Base-by-base conservation (phyloP, 2,888 invertebrate species). In the Rotaria sp. region DNA sequence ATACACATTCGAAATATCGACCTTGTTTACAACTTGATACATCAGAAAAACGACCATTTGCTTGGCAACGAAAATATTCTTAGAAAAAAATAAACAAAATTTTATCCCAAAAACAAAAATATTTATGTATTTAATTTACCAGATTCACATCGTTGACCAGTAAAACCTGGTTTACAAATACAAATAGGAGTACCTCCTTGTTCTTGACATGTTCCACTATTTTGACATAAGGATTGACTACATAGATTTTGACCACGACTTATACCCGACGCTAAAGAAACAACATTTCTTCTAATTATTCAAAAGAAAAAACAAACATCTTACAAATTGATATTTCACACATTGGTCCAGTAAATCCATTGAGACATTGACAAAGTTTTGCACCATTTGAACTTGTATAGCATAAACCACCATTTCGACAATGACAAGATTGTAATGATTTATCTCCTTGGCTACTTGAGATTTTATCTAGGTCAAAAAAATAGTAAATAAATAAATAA, bases 1-100 rank as follows among this genome's bases (percentile, higher is more conserved):
- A 87, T 55, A 87, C 87, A 85, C 87, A 87, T 85, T 87, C 87
- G 24, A 87, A 84, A 84, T 87, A 87, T 74, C 84, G 74, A 48
- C 87, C 87, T 50, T 50, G 84, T n/a, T 55, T 41, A 45, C 87
- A 87, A 48, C 67, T 84, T 67, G 85, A 84, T n/a, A 57, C 38
- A 45, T 87, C 87, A 52, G 84, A 55, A 55, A 87, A 87, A 21
- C 85, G 80, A 52, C 87, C 87, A 55, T 87, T 84, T 45, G 74
- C 41, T n/a, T 41, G 85, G 38, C 87, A 87, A 30, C 74, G 50
- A 57, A 87, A 87, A 48, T 87, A 87, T 84, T 85, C 87, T 85
- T 26, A 5, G 15, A 18, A 38, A 24, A 21, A 84, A 5, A 84
- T 5, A 8, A 8, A 30, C 15, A 50, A 5, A 50, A 18, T 13